Conservation (phyloP, 2,888 invertebrate genomes). For the Cartodere bifasciata region DNA sequence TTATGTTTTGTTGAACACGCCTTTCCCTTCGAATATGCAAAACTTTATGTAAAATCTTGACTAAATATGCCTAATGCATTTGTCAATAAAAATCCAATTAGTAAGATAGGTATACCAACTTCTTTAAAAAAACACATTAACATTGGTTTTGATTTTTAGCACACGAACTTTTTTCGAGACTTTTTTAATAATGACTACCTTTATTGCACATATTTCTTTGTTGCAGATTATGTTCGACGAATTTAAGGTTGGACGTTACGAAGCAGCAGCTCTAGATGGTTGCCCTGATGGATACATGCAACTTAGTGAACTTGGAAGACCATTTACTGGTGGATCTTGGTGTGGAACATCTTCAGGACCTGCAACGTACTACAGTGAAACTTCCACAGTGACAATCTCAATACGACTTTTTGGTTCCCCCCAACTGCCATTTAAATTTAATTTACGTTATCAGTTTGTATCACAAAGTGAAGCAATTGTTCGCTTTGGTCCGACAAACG, state of each 20-base stretch:
- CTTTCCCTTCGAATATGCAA: too few relatives aligned
- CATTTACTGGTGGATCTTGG: constrained; percentile 84
- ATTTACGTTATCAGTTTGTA: constrained; percentile 69
- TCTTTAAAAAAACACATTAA: too few relatives aligned
- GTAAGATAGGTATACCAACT: too few relatives aligned
- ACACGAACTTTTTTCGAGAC: too few relatives aligned
- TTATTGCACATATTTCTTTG: constrained; percentile 16
- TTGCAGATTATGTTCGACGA: constrained; percentile 71
- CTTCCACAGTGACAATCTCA: constrained; percentile 76
- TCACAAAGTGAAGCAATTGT: constrained; percentile 68
- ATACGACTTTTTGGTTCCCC: constrained; percentile 64
- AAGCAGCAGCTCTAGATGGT: constrained; percentile 57
- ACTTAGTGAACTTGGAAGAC: constrained; percentile 72
- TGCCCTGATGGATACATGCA: constrained; percentile 85
- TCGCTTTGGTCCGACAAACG: constrained; percentile 61
- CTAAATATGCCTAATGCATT: too few relatives aligned
- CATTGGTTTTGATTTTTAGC: too few relatives aligned
- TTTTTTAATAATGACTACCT: too few relatives aligned
- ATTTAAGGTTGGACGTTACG: constrained; percentile 75
- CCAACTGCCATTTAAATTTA: constrained; percentile 67
- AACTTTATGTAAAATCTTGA: too few relatives aligned
- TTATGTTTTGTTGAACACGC: too few relatives aligned
- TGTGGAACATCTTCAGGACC: constrained; percentile 72
- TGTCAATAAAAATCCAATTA: too few relatives aligned
- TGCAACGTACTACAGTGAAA: constrained; percentile 81